Evolutionary conservation across 2,888 invertebrate species (phyloP).

Genomic region (Buathra laborator): DNA sequence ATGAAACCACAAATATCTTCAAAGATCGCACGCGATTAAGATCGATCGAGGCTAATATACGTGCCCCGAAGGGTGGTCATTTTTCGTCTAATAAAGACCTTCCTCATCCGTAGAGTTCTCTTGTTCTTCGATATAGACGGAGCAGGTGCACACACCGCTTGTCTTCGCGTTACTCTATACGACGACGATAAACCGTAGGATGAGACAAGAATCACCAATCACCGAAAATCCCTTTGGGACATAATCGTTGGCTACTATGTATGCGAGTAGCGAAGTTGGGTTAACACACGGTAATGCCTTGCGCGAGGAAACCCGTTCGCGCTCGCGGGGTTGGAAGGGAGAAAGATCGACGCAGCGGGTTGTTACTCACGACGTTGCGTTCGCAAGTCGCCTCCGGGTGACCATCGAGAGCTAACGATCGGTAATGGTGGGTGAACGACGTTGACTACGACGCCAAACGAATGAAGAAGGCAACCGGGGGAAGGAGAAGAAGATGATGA

Average conservation of each 20-base stretch:
- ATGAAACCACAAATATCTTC: neutral
- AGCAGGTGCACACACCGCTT: conserved; percentile 58
- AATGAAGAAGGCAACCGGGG: conserved; percentile 16
- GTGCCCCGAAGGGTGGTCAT: conserved; percentile 46
- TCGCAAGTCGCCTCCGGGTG: conserved; percentile 60
- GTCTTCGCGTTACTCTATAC: neutral
- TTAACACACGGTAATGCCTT: conserved; percentile 29
- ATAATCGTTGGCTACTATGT: conserved; percentile 57
- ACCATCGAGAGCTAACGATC: conserved; percentile 65
- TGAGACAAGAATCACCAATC: conserved; percentile 57
- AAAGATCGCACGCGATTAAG: neutral
- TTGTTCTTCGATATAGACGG: conserved; percentile 26
- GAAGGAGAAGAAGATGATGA: conserved; percentile 25
- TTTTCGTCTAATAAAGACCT: conserved; percentile 65
- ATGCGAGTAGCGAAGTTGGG: conserved; percentile 50
- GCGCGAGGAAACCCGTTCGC: conserved; percentile 32
- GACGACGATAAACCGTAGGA: conserved; percentile 32
- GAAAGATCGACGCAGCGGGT: conserved; percentile 43
- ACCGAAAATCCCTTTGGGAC: conserved; percentile 56
- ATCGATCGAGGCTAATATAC: conserved; percentile 8
- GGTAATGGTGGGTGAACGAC: conserved; percentile 61
- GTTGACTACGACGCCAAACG: conserved; percentile 37
- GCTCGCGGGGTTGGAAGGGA: conserved; percentile 18
- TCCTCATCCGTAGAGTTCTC: conserved; percentile 42
- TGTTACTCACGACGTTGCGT: conserved; percentile 45